Base-by-base conservation (phyloP, 2,113 vertebrate genomes). In the Tychaedon coryphoeus region DNA sequence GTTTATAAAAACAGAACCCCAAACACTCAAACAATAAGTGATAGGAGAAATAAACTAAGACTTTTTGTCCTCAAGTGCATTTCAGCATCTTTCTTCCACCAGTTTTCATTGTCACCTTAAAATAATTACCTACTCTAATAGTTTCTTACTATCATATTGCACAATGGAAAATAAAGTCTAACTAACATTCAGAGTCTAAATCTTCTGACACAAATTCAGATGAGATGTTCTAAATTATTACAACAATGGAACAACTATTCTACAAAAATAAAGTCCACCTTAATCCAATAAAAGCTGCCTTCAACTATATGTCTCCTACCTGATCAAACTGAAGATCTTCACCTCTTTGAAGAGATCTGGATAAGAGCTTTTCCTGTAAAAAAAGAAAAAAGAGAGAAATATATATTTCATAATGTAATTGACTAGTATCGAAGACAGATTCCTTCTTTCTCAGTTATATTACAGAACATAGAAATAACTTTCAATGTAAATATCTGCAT, bases 291-390 rank as follows among this genome's bases (percentile, higher is more conserved):
- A 36, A 76, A 90, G 11, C 34, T 60, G 15, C 45, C 23, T 92
- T 80, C 29, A 86, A 64, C 34, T n/a, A n/a, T 1, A 6, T 8
- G 26, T 50, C 31, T 45, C 98, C 93, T 97, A 99, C 99, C 99
- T 99, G 99, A 97, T 99, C 99, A 99, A 99, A 99, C 97, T 99
- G 99, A 97, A 99, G 98, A 98, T 99, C 99, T 98, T 99, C 99
- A 96, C 99, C 99, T 98, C 99, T 99, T 96, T 99, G 99, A 75
- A 99, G 99, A 89, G 99, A 99, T 97, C 99, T 98, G 93, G 99
- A 99, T 96, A 99, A 97, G 8, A 97, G 98, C 95, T 99, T 99
- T 98, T 99, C 99, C 99, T 99, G 95, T 20, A 29, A 20, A 70
- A 60, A 72, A 40, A 79, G 64, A 31, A 3, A 10, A 72, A 64